A percentile compares a stretch with the other conserved stretches of the same genome.
Evolutionary conservation across 2,797 vertebrate species (phyloP).

Genomic region (Scleropages formosus): DNA sequence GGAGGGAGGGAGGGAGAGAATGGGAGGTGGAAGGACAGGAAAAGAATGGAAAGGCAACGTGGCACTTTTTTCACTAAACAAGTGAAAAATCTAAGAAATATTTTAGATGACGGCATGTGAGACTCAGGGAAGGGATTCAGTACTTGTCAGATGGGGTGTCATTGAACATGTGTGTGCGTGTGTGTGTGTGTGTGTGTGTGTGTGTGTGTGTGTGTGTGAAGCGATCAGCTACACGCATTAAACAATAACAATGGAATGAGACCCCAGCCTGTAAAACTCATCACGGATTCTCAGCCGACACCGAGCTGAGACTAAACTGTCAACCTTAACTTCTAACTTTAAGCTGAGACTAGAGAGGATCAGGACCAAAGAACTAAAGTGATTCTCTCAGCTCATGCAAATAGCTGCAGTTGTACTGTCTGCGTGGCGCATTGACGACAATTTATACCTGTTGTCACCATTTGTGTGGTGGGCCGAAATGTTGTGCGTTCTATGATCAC

Average conservation of each 20-base stretch:
- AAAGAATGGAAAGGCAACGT: constrained; percentile 63
- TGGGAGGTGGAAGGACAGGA: constrained; percentile 40
- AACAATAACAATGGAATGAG: not conserved
- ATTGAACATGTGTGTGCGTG: constrained; percentile 10
- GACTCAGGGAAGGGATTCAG: constrained; percentile 8
- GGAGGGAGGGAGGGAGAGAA: constrained; percentile 19
- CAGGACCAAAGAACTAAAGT: too few species aligned
- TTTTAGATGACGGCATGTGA: not conserved
- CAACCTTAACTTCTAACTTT: too few species aligned
- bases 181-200: not conserved
- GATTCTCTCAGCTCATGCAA: too few species aligned
- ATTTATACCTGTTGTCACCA: too few species aligned
- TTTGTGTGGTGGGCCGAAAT: too few species aligned
- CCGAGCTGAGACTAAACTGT: too few species aligned
- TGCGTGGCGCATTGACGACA: too few species aligned
- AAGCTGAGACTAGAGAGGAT: too few species aligned
- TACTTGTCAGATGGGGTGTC: constrained; percentile 13
- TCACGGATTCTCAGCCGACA: too few species aligned
- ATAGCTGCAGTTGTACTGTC: too few species aligned
- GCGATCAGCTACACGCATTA: not conserved
- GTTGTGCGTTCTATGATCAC: too few species aligned
- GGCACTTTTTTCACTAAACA: constrained; percentile 51
- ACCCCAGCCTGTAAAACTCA: not conserved
- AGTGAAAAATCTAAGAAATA: constrained; percentile 23
- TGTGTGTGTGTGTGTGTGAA: constrained; percentile 3